These are phyloP conservation scores for Nephrotoma guestfalica DNA, from an alignment of 2,888 invertebrate genomes.

Conservation along the genomic window DNA sequence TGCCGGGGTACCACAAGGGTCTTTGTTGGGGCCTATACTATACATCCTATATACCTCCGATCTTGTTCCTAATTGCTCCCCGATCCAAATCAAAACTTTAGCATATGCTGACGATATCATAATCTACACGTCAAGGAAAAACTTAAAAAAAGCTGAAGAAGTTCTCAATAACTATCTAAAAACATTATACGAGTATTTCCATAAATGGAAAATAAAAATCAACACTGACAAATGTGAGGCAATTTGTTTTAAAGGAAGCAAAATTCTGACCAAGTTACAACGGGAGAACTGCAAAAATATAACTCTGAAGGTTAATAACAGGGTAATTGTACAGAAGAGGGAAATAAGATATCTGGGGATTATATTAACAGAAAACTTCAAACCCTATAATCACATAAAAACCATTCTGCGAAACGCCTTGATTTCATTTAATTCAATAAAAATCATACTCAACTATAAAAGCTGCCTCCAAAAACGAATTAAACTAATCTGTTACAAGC, in stretches of 20 bases:
- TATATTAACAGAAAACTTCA: not conserved
- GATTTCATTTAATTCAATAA: not conserved
- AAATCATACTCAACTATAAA: not conserved
- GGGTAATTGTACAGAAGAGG: not conserved
- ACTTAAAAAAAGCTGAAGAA: not conserved
- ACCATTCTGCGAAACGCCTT: not conserved
- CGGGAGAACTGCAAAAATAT: not conserved
- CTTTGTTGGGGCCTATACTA: not conserved
- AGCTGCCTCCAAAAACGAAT: not conserved
- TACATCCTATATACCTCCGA: not conserved
- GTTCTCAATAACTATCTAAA: not conserved
- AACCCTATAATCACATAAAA: not conserved
- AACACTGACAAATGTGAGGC: not conserved
- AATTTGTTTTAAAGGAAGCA: not conserved
- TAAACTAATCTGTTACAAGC: not conserved
- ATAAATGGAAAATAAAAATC: not conserved
- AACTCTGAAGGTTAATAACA: not conserved
- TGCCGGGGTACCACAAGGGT: not conserved
- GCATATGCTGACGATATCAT: conserved; percentile 1
- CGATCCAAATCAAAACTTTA: not conserved
- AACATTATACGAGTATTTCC: not conserved
- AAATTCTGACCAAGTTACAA: not conserved
- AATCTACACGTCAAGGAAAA: not conserved
- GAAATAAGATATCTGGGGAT: not conserved
- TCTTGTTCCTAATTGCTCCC: not conserved